Conservation (phyloP, 2,797 vertebrate genomes). For the Thunnus albacares region DNA sequence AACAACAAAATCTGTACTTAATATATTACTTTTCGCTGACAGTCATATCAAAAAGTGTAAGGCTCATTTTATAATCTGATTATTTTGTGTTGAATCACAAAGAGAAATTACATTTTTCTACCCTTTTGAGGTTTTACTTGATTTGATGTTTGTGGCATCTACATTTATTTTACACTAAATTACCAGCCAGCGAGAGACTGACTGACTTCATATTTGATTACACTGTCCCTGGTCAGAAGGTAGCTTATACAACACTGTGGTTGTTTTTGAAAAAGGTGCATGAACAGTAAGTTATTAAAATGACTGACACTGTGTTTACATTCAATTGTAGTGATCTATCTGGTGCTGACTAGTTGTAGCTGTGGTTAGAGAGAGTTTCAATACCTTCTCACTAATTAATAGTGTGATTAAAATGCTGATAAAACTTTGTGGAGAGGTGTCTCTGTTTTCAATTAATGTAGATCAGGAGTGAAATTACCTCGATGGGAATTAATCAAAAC, state of each 20-base stretch:
- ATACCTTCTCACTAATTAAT: conserved; percentile 29
- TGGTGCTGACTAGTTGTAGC: not conserved
- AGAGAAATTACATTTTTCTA: no score
- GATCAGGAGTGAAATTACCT: conserved; percentile 44
- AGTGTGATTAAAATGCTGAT: conserved; percentile 46
- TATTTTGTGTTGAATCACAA: no score
- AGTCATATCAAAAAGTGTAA: no score
- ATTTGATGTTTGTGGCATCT: not conserved
- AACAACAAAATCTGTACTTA: not conserved
- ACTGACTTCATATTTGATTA: no score
- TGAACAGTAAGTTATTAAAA: conserved; percentile 5
- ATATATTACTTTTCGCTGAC: no score
- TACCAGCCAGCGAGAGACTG: no score
- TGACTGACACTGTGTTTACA: not conserved
- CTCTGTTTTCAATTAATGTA: conserved; percentile 44
- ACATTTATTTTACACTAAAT: not conserved
- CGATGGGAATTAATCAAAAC: conserved; percentile 47
- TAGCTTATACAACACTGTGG: not conserved
- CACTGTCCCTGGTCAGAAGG: no score
- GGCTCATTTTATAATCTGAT: no score
- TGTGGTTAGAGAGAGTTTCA: not conserved
- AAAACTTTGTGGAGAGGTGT: conserved; percentile 27
- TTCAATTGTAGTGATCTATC: not conserved
- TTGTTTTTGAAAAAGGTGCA: not conserved
- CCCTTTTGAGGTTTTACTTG: not conserved